Evolutionary conservation across 2,797 vertebrate species (phyloP).

Genomic region (Tympanoctomys barrerae): DNA sequence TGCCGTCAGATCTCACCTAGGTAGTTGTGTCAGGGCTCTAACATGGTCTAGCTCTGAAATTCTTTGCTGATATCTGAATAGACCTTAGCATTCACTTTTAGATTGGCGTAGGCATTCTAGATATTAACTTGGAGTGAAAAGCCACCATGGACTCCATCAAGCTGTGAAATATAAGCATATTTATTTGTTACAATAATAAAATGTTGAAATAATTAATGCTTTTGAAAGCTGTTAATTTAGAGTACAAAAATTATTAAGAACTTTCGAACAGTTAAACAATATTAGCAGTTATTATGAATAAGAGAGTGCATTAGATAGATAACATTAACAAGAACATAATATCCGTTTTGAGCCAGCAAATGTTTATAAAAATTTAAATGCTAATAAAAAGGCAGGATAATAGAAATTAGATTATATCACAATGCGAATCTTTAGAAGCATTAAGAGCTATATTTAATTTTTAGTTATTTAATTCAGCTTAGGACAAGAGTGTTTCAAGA

Average conservation of each 20-base stretch:
- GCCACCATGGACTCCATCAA: conserved; percentile 20
- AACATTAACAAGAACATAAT: conserved; percentile 82
- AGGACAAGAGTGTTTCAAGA: conserved; percentile 63
- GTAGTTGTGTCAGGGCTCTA: not conserved
- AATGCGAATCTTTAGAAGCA: conserved; percentile 77
- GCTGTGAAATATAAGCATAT: conserved; percentile 56
- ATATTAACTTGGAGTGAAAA: conserved; percentile 52
- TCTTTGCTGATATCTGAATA: not conserved
- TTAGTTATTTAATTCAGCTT: conserved; percentile 79
- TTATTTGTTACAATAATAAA: conserved; percentile 77
- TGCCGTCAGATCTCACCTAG: not conserved
- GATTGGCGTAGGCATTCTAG: conserved; percentile 37
- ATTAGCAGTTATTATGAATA: conserved; percentile 78
- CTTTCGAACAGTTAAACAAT: conserved; percentile 80
- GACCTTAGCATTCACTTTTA: not conserved
- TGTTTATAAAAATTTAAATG: conserved; percentile 84
- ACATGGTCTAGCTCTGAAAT: not conserved
- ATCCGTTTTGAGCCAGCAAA: conserved; percentile 81
- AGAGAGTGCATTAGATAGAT: conserved; percentile 80
- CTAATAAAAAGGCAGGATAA: conserved; percentile 83
- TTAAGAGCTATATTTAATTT: conserved; percentile 83
- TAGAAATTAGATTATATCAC: conserved; percentile 83
- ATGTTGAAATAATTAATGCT: conserved; percentile 75
- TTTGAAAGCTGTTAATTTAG: conserved; percentile 76
- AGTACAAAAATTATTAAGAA: conserved; percentile 76